Percentiles rank a stretch among this genome's conserved stretches.
These are phyloP conservation scores for Neomonachus schauinslandi DNA, from an alignment of 2,113 vertebrate genomes.

Conservation along the genomic window DNA sequence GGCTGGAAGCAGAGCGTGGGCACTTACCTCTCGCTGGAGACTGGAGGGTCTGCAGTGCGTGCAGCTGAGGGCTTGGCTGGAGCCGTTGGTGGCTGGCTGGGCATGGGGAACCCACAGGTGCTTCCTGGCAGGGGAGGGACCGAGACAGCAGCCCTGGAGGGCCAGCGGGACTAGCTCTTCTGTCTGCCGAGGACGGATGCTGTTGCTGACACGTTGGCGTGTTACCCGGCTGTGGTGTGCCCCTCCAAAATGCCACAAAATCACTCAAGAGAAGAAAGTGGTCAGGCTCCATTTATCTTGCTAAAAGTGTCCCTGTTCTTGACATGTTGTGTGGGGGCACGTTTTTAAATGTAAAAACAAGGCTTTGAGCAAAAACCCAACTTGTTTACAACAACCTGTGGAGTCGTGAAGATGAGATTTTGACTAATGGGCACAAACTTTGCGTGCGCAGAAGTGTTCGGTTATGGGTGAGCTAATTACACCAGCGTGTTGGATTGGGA, in stretches of 20 bases:
- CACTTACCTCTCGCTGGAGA: fast-evolving
- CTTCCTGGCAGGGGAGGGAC: neutral
- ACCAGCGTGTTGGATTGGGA: neutral
- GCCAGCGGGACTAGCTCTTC: fast-evolving
- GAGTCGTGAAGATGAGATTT: constrained; percentile 66
- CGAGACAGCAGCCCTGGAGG: fast-evolving
- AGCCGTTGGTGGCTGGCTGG: no score
- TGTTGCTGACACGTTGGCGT: fast-evolving
- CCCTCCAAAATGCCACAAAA: neutral
- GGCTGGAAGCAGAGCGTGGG: fast-evolving
- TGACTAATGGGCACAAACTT: constrained; percentile 69
- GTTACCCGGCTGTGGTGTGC: fast-evolving
- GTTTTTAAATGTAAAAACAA: constrained; percentile 77
- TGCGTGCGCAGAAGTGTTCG: constrained; percentile 55
- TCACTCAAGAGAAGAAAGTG: neutral
- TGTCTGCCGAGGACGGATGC: neutral
- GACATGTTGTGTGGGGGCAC: constrained; percentile 49
- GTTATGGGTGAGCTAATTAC: constrained; percentile 65
- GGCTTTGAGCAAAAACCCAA: constrained; percentile 57
- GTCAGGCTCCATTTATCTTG: constrained; percentile 26
- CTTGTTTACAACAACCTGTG: constrained; percentile 77
- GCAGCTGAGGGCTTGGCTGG: neutral
- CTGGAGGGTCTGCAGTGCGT: fast-evolving
- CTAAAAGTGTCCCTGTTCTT: neutral
- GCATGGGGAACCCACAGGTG: neutral